Evolutionary conservation across 1,140 invertebrate genomes (phyloP).

Genomic region (Plodia interpunctella): DNA sequence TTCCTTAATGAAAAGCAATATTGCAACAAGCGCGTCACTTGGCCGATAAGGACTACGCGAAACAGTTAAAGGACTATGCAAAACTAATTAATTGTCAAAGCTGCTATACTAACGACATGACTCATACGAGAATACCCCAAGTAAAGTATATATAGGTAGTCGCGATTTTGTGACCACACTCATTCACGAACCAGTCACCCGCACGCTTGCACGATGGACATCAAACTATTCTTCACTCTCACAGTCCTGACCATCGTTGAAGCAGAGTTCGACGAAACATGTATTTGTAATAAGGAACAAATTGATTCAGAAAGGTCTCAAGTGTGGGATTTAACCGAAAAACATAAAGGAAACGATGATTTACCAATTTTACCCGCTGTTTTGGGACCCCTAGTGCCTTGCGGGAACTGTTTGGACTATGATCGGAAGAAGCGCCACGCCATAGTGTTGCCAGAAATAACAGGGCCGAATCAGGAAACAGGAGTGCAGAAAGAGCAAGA

Average conservation of each 20-base stretch:
- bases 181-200: background rate
- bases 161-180: background rate
- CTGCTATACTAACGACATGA: background rate
- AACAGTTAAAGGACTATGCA: background rate
- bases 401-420: conserved; percentile 33
- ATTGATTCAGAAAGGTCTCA: conserved; percentile 3
- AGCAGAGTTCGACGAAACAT: conserved; percentile 19
- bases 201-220: background rate
- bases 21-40: background rate
- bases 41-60: background rate
- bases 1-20: background rate
- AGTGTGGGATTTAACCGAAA: conserved; percentile 28
- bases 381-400: conserved; percentile 28
- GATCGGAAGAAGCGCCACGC: conserved; percentile 30
- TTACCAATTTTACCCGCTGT: conserved; percentile 33
- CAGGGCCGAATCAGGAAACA: background rate
- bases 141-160: background rate
- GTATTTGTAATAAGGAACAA: conserved; percentile 24
- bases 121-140: background rate
- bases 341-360: background rate
- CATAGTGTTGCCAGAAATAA: conserved; percentile 11
- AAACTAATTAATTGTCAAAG: background rate
- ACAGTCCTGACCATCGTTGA: background rate
- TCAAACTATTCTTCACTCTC: background rate
- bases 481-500: background rate